Evolutionary conservation across 2,113 vertebrate genomes (phyloP).

Genomic region (Rhegmatorhina hoffmannsi): DNA sequence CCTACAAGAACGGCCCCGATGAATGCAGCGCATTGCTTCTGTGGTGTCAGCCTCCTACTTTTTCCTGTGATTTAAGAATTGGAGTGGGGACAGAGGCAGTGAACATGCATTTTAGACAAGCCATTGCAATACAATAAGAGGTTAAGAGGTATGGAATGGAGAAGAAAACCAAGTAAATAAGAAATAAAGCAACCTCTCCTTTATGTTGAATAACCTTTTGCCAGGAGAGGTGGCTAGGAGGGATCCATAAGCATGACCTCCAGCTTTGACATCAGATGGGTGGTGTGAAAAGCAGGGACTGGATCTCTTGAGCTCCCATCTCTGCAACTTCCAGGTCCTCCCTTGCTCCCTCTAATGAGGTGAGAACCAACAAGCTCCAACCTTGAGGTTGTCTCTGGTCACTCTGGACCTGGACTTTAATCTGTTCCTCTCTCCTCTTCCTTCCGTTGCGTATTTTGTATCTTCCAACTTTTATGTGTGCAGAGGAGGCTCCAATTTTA

Average conservation of each 20-base stretch:
- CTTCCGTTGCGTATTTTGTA: neutral
- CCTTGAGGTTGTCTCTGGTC: neutral
- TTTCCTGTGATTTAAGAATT: neutral
- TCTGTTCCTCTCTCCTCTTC: neutral
- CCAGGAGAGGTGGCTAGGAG: neutral
- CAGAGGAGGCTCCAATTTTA: neutral
- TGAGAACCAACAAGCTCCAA: neutral
- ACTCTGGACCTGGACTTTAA: neutral
- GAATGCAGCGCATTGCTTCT: fast-evolving
- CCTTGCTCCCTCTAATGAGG: neutral
- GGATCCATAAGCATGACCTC: neutral
- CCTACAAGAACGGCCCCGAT: fast-evolving
- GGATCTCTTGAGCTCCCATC: neutral
- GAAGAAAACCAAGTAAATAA: neutral
- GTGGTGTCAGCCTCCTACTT: neutral
- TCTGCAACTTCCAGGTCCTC: neutral
- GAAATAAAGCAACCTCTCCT: neutral
- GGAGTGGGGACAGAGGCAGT: neutral
- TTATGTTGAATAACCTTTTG: neutral
- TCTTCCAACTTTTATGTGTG: neutral
- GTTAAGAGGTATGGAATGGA: neutral
- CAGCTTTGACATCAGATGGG: neutral
- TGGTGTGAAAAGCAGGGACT: neutral
- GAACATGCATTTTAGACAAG: neutral
- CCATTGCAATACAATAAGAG: neutral